Percentiles rank a stretch among this genome's conserved stretches.
Conservation (phyloP, 1,140 invertebrate species). For the Bathynomus jamesi region DNA sequence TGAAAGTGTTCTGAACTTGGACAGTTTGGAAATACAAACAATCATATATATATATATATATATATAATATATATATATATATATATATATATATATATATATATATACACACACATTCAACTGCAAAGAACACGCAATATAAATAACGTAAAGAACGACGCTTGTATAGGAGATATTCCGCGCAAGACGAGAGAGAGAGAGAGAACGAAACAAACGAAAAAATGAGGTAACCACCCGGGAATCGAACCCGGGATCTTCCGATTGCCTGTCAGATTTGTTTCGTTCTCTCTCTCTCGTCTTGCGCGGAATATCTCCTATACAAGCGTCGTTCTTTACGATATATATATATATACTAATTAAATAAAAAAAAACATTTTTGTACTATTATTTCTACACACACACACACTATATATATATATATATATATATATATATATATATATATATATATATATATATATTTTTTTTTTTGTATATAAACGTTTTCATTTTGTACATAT, state of each 20-base stretch:
- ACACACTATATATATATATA: conserved; percentile 4
- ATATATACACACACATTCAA: conserved; percentile 12
- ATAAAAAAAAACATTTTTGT: not conserved
- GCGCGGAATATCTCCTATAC: no score
- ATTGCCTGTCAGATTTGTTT: no score
- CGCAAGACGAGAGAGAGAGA: no score
- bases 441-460: conserved; percentile 14
- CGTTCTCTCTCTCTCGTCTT: no score
- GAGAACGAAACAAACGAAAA: no score
- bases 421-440: conserved; percentile 10
- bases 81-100: conserved; percentile 7
- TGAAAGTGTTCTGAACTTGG: no score
- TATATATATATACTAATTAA: conserved; percentile 1
- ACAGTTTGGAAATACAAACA: no score
- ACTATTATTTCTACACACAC: not conserved
- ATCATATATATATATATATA: conserved; percentile 6
- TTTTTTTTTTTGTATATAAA: conserved; percentile 3
- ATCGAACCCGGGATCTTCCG: no score
- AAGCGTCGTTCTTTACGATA: no score
- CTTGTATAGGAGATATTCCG: no score
- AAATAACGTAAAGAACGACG: no score
- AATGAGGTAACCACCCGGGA: no score
- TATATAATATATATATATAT: conserved; percentile 8
- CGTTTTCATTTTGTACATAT: conserved; percentile 7
- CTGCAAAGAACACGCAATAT: not conserved